Base-by-base conservation (phyloP, 2,888 invertebrate genomes). In the Melanostoma scalare region DNA sequence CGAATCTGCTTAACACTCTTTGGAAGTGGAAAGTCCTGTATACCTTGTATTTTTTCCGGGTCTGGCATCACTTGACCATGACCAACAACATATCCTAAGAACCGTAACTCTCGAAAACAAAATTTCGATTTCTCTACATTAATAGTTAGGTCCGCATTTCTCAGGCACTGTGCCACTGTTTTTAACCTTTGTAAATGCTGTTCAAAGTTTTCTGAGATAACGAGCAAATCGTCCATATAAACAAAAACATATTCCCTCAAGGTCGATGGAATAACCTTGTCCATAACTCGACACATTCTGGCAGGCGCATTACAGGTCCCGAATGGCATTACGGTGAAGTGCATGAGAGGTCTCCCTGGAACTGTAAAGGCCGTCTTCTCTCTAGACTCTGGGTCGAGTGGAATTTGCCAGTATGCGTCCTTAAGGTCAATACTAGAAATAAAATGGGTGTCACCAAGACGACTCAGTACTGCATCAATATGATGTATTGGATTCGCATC, bases 301-400 rank as follows among this genome's bases (percentile, higher is more conserved):
- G 72, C 73, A 0, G 84, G 65, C 9, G 73, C 79, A 35, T 85
- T 85, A 10, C 69, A 76, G 2, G 79, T 9, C 3, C 80, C 84
- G 33, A 85, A 86, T 0, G 80, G 86, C 71, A 85, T 86, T 2
- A 75, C 75, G 0, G 60, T 73, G 38, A 60, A 86, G 9, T 81
- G 74, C 44, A 67, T 78, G 6, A 75, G 56, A 10, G 67, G 42
- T 8, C 73, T 52, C 2, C 75, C 69, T 2, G 78, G 88, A 8
- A 88, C 87, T 0, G 87, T 78, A 20, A 86, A 86, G 0, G 88
- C 88, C 0, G 88, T 88, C 30, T 60, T 73, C 3, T 68, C 74
- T 1, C 73, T 3, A 0, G 79, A 74, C 6, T 8, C 40, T 1
- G 30, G n/a, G n/a, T 53, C 48, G 0, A 75, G 65, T 2, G 69